These are phyloP conservation scores for Villa cingulata DNA, from an alignment of 2,888 invertebrate species.

Conservation along the genomic window DNA sequence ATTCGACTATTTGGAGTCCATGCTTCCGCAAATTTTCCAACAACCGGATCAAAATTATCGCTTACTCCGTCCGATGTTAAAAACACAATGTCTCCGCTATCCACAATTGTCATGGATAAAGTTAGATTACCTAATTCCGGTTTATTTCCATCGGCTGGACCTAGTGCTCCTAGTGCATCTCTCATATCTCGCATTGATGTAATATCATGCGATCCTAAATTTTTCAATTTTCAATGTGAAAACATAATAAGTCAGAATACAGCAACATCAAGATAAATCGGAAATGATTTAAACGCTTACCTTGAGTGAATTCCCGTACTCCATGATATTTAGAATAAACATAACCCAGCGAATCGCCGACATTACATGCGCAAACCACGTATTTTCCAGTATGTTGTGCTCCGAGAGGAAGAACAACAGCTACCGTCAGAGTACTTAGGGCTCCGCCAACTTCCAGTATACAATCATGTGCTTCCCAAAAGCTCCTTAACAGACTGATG, in stretches of 20 bases:
- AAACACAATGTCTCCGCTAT: constrained; percentile 69
- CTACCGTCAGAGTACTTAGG: constrained; percentile 72
- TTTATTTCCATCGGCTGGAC: constrained; percentile 71
- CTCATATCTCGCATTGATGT: constrained; percentile 68
- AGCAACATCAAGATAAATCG: neutral
- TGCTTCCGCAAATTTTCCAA: constrained; percentile 66
- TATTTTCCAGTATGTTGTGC: constrained; percentile 36
- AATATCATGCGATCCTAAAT: constrained; percentile 65
- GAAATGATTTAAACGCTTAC: constrained; percentile 22
- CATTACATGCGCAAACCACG: constrained; percentile 74
- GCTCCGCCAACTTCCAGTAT: constrained; percentile 71
- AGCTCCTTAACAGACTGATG: constrained; percentile 58
- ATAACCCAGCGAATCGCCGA: constrained; percentile 80
- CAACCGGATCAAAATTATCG: constrained; percentile 84
- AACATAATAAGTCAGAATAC: too few species aligned
- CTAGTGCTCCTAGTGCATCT: constrained; percentile 76
- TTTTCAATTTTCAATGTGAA: neutral
- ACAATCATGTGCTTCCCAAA: constrained; percentile 72
- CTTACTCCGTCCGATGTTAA: constrained; percentile 82
- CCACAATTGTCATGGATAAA: constrained; percentile 65
- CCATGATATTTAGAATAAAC: constrained; percentile 62
- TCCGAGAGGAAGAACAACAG: constrained; percentile 51
- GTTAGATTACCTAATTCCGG: constrained; percentile 81
- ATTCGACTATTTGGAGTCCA: constrained; percentile 31
- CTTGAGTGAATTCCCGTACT: constrained; percentile 70